A percentile compares a stretch with the other conserved stretches of the same genome.
Evolutionary conservation across 2,888 invertebrate species (phyloP).

Genomic region (Julus scanicus): DNA sequence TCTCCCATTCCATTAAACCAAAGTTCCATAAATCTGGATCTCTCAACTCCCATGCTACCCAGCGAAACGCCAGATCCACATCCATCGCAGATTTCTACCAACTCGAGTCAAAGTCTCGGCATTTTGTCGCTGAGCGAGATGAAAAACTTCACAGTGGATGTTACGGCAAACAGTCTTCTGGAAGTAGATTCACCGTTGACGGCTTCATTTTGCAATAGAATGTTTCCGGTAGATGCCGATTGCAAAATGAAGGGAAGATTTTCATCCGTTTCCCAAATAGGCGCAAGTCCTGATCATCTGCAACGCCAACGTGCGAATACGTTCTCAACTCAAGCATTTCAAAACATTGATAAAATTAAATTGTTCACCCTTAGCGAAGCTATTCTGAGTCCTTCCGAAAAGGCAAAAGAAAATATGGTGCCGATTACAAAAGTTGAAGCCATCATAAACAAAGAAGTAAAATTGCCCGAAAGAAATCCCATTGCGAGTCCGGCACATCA

Average conservation of each 20-base stretch:
- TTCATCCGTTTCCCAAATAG: background rate
- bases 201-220: background rate
- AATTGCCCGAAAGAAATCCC: no score
- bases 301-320: background rate
- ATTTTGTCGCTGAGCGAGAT: background rate
- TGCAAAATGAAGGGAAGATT: background rate
- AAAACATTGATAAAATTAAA: background rate
- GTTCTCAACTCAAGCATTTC: background rate
- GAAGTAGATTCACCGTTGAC: background rate
- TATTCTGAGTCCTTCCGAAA: no score
- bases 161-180: background rate
- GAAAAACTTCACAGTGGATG: background rate
- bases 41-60: background rate
- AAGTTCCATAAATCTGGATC: background rate
- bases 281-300: background rate
- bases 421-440: no score
- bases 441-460: no score
- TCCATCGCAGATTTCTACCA: background rate
- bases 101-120: background rate
- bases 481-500: no score
- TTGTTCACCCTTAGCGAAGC: no score
- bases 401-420: no score
- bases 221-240: background rate
- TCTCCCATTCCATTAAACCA: background rate
- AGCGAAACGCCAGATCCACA: background rate